These are phyloP conservation scores for Notothenia coriiceps DNA, from an alignment of 2,113 vertebrate genomes.

Conservation along the genomic window DNA sequence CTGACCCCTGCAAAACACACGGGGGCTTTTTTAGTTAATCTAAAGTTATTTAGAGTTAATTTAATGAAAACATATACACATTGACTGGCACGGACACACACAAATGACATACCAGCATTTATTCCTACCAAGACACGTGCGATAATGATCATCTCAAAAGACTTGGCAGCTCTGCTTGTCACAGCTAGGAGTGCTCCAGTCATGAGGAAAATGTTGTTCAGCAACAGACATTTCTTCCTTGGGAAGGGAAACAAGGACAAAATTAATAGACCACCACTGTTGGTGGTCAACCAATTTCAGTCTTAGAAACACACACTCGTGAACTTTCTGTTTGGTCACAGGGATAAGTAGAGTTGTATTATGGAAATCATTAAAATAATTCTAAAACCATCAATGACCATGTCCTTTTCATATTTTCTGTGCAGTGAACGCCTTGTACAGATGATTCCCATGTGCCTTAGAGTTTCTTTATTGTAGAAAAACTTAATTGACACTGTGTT, in stretches of 20 bases:
- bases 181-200: slow-evolving; percentile 84
- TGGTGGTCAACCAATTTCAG: background rate
- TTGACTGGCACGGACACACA: background rate
- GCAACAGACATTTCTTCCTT: slow-evolving; percentile 92
- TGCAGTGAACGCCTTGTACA: background rate
- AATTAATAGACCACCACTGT: background rate
- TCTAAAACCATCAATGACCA: background rate
- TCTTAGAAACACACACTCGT: background rate
- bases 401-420: background rate
- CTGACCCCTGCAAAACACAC: slow-evolving; percentile 85
- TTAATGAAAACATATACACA: background rate
- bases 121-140: slow-evolving; percentile 89
- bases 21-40: background rate
- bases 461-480: background rate
- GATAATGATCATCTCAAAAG: slow-evolving; percentile 93
- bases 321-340: background rate
- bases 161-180: slow-evolving; percentile 85
- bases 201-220: slow-evolving; percentile 90
- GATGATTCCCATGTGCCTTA: background rate
- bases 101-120: slow-evolving; percentile 84
- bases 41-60: background rate
- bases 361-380: background rate
- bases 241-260: background rate
- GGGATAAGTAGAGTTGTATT: background rate
- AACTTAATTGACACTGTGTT: no score